Conservation (phyloP, 1,140 invertebrate species). For the Drosophila repletoides region DNA sequence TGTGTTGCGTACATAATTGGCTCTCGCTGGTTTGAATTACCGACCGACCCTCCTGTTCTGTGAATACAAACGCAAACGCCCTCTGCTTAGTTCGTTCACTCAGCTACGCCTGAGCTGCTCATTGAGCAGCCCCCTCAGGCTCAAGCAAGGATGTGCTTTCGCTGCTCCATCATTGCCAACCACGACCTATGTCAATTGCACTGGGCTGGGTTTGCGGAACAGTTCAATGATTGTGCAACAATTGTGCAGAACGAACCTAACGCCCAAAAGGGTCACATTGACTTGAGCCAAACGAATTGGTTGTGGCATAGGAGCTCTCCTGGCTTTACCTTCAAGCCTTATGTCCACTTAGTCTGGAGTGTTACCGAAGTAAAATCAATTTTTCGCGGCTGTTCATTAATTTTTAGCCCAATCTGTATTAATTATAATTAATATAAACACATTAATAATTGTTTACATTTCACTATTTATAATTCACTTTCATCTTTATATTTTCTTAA, state of each 20-base stretch:
- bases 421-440: no score
- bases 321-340: slow-evolving; percentile 54
- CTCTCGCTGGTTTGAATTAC: not conserved
- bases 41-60: not conserved
- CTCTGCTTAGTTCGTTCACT: not conserved
- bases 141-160: slow-evolving; percentile 4
- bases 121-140: not conserved
- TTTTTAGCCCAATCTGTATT: no score
- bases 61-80: slow-evolving; percentile 1
- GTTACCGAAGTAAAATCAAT: no score
- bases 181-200: slow-evolving; percentile 2
- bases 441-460: no score
- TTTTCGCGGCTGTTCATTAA: no score
- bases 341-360: no score
- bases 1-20: not conserved
- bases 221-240: slow-evolving; percentile 57
- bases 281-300: slow-evolving; percentile 29
- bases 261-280: slow-evolving; percentile 13
- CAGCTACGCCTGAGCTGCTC: not conserved
- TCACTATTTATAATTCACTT: no score
- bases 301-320: slow-evolving; percentile 9
- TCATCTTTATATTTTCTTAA: no score
- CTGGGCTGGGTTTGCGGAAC: not conserved
- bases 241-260: slow-evolving; percentile 53
- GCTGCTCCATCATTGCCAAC: not conserved